Evolutionary conservation across 2,888 invertebrate species (phyloP), one percentile per base, ranked within the genome.

Genomic region (Oxyscelio sp.): DNA sequence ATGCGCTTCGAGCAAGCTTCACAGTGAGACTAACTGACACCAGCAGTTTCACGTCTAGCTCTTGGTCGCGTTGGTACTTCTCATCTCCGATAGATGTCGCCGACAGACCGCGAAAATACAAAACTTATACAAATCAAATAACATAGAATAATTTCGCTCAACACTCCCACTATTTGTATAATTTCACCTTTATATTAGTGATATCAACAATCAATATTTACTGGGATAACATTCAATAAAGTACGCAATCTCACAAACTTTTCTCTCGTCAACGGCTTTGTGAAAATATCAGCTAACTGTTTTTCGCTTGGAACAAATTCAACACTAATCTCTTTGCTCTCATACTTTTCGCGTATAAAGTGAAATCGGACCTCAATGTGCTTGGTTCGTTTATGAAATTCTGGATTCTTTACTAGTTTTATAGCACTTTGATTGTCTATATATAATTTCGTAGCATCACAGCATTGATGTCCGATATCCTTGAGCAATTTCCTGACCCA

Each of bases 391-490:
- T n/a, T n/a, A n/a, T n/a, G n/a, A n/a, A n/a, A n/a, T n/a, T 63
- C 56, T 0, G 75, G 65, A 21, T 82, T 75, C 19, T 63, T 68
- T 0, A 68, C 43, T 4, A 82, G 34, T 13, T 27, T 66, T 0
- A 82, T 82, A 1, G 75, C 82, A 54, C 82, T 82, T 21, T 82
- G 82, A 43, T 82, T 75, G 22, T 82, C 82, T 3, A 82, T 8
- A 54, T 45, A 38, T 5, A 80, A 15, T 22, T 5, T 13, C 4
- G 75, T 75, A 0, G 73, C 27, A 19, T 13, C n/a, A n/a, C 0
- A 24, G 48, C 61, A 63, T 48, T 40, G 54, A 38, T 24, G 54
- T 19, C 54, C 68, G 13, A 83, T 52, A 38, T 82, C 75, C 17
- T 3, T 52, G 24, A 83, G 19, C 0, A 78, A 3, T n/a, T 50